Conservation (phyloP, 1,140 invertebrate genomes). For the Aphis gossypii region DNA sequence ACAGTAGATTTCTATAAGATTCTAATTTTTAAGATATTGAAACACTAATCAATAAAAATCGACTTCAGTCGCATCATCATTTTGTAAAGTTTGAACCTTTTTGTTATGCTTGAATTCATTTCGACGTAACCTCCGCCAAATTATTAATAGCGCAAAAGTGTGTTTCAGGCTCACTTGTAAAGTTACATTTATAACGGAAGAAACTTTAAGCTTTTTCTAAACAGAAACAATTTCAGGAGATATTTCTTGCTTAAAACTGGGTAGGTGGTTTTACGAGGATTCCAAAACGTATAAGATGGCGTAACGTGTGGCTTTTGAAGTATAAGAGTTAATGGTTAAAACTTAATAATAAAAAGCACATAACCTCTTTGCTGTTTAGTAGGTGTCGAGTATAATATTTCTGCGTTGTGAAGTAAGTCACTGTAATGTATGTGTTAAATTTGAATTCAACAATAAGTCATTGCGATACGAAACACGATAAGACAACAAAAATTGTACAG, state of each 20-base stretch:
- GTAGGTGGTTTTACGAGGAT: neutral
- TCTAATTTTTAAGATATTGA: neutral
- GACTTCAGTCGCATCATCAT: neutral
- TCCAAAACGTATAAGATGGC: neutral
- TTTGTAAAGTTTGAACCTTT: neutral
- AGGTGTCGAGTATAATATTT: too few species aligned
- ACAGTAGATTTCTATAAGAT: neutral
- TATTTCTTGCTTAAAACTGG: slow-evolving; percentile 1
- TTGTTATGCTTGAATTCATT: neutral
- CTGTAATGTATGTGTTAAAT: too few species aligned
- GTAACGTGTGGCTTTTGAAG: neutral
- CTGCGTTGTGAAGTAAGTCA: too few species aligned
- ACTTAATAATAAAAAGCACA: neutral
- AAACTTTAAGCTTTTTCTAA: neutral
- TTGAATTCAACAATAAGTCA: too few species aligned
- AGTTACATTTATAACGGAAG: neutral
- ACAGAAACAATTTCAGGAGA: neutral
- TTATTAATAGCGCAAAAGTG: neutral
- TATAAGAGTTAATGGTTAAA: neutral
- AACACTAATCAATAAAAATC: neutral
- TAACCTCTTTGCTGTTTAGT: too few species aligned
- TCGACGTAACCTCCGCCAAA: neutral
- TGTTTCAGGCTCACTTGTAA: neutral
- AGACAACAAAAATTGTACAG: too few species aligned
- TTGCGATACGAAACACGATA: too few species aligned